Base-by-base conservation (phyloP, 2,113 vertebrate species). In the Synodontis membranacea region DNA sequence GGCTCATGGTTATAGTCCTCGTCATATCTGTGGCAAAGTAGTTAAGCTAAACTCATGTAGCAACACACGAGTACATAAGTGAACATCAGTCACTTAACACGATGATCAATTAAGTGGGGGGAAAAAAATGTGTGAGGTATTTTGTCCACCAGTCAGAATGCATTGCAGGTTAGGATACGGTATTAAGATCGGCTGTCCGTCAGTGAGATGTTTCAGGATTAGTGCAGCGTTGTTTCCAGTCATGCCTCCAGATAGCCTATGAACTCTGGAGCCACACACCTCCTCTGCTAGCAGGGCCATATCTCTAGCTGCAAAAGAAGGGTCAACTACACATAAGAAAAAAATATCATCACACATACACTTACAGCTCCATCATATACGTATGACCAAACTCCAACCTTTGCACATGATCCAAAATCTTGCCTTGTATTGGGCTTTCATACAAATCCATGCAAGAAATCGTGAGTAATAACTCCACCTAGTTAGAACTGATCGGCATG, bases 1-100 rank as follows among this genome's bases (percentile, higher is more conserved):
- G 97, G 97, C 86, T 97, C 96, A 0, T 97, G 97, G 91, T 98
- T 98, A 91, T 92, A 97, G 88, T 97, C 97, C 84, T 97, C 96
- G 3, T 98, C 97, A 42, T 98, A 98, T 91, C 97, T 97, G 90
- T 28, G 87, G 0, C 31, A 60, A 80, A 44, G 31, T 23, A 11
- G 92, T 96, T 90, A 95, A 93, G 91, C 91, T 89, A 21, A n/a
- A 0, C 5, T 44, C 74, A 66, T 21, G n/a, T 21, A 37, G 28
- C 19, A 66, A 64, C 37, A 62, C 42, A 37, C 48, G 28, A 14
- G 11, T 3, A 5, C n/a, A n/a, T 1, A 76, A 76, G 1, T 9
- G 1, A 72, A 11, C 25, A 50, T 75, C 2, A 28, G 15, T 48
- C 14, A 31, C 28, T 1, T 50, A 76, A 31, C 74, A n/a, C 9